phyloP scores from a whole-genome alignment of 2,888 invertebrate species.

The Trichacis sp. region DNA sequence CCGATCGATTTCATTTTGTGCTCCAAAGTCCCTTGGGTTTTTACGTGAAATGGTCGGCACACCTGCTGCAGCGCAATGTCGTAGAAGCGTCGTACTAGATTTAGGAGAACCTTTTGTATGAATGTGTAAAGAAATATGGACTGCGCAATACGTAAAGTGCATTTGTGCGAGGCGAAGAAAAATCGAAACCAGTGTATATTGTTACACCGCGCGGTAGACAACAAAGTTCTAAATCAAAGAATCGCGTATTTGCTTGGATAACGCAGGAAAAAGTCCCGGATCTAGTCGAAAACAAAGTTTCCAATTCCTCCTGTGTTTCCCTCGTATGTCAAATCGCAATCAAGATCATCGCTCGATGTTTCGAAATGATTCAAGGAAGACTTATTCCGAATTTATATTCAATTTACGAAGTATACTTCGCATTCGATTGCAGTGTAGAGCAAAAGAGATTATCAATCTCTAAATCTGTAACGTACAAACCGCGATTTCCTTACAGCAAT shows the following conservation, averaged over 20 bases:
- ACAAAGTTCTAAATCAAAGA: conserved; percentile 1
- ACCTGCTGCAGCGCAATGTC: conserved; percentile 34
- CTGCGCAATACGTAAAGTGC: conserved; percentile 26
- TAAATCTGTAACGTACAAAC: conserved; percentile 43
- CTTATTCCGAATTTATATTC: conserved; percentile 51
- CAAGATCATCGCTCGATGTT: neutral
- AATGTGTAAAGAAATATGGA: conserved; percentile 33
- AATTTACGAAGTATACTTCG: conserved; percentile 46
- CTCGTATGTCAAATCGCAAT: too few relatives aligned
- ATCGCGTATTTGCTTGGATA: neutral
- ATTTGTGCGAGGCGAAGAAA: conserved; percentile 24
- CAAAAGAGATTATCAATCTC: conserved; percentile 54
- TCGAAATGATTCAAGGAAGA: neutral
- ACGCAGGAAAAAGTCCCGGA: neutral
- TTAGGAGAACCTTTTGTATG: conserved; percentile 34
- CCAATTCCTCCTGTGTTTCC: neutral
- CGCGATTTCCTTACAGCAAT: conserved; percentile 46
- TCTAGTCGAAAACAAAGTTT: neutral
- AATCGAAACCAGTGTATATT: conserved; percentile 25
- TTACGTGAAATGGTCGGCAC: conserved; percentile 34
- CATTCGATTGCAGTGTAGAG: conserved; percentile 46
- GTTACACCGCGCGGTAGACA: conserved; percentile 5
- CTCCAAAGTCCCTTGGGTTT: conserved; percentile 46
- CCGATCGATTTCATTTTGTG: conserved; percentile 52
- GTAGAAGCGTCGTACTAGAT: conserved; percentile 33